Evolutionary conservation across 2,113 vertebrate genomes (phyloP).

Genomic region (Albula glossodonta): DNA sequence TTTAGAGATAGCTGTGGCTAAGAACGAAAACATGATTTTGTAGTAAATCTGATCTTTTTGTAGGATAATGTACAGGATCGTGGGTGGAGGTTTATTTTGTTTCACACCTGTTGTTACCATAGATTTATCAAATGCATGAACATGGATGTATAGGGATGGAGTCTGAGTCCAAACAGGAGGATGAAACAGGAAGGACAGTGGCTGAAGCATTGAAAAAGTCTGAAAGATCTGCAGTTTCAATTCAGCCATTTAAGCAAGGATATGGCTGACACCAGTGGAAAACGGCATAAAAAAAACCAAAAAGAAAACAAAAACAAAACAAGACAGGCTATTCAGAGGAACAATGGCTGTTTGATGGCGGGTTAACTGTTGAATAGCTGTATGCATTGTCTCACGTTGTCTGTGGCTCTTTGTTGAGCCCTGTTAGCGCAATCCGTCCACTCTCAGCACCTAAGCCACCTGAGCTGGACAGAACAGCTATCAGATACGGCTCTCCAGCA

Average conservation of each 20-base stretch:
- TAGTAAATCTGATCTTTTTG: too few relatives aligned
- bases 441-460: background rate
- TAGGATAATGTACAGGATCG: too few relatives aligned
- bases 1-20: too few relatives aligned
- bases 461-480: background rate
- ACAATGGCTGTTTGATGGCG: background rate
- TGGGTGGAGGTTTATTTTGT: too few relatives aligned
- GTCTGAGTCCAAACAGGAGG: background rate
- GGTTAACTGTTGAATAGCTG: background rate
- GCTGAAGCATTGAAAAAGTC: background rate
- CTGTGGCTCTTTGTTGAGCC: background rate
- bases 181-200: background rate
- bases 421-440: background rate
- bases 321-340: background rate
- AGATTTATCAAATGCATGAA: background rate
- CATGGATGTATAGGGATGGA: background rate
- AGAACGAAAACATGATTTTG: too few relatives aligned
- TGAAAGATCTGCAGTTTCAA: slow-evolving; percentile 6
- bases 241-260: background rate
- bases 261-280: background rate
- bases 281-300: background rate
- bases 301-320: background rate
- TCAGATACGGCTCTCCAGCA: background rate
- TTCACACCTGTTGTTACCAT: background rate
- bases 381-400: background rate